These are phyloP conservation scores for Pterocles orientalis DNA, from an alignment of 2,113 vertebrate genomes.

Conservation along the genomic window DNA sequence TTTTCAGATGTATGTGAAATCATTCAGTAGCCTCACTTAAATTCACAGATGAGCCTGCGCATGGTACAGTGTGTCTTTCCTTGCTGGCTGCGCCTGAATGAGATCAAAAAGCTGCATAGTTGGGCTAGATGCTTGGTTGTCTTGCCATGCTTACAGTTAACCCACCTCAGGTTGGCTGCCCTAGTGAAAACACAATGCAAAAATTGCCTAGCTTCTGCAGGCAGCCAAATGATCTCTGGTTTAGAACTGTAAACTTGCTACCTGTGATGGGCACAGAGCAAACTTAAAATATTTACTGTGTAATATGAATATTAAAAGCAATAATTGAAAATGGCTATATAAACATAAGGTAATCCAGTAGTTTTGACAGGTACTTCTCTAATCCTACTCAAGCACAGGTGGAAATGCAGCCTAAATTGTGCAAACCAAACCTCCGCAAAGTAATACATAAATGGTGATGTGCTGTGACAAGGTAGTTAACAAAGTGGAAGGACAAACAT, in stretches of 20 bases:
- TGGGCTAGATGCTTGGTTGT: not conserved
- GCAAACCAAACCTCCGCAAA: not conserved
- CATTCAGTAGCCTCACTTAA: not conserved
- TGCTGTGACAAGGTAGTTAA: slow-evolving; percentile 23
- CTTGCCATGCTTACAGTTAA: not conserved
- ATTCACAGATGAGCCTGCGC: not conserved
- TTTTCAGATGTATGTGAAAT: not conserved
- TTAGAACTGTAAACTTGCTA: not conserved
- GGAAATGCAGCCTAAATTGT: not conserved
- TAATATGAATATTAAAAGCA: not conserved
- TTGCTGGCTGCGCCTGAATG: not conserved
- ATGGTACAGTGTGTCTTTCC: accelerated
- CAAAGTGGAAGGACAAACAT: not conserved
- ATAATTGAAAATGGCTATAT: not conserved
- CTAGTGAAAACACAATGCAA: not conserved
- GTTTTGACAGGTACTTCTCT: not conserved
- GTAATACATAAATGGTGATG: not conserved
- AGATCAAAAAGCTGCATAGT: not conserved
- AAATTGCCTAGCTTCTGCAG: not conserved
- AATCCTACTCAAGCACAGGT: not conserved
- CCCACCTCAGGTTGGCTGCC: not conserved
- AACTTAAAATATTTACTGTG: not conserved
- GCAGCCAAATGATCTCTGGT: not conserved
- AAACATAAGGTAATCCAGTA: not conserved
- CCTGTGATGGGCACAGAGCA: not conserved